Evolutionary conservation across 2,888 invertebrate genomes (phyloP), one percentile per base, ranked within the genome.

Genomic region (Microdon myrmicae): DNA sequence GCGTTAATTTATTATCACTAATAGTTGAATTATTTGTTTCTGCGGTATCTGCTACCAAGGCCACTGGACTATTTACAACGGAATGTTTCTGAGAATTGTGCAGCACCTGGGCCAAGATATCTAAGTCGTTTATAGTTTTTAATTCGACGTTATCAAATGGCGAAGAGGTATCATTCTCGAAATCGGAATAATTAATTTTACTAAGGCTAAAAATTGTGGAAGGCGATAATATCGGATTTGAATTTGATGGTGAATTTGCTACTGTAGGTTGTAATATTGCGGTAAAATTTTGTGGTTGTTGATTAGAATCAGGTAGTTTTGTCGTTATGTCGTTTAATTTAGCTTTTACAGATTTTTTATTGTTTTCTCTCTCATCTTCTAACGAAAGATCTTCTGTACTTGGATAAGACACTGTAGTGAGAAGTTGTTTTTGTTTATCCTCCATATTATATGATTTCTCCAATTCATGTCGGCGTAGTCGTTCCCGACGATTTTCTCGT

Each of bases 91-190:
- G 68, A 53, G 77, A 75, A 64, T 76, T 73, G 74, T 74, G 86
- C 78, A 87, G 75, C 32, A 94, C 92, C 79, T 92, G 89, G 8
- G 94, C 94, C 67, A 96, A 81, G 75, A 92, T 87, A 79, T 93
- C 94, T 85, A 94, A 87, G 74, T 95, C 94, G 81, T 96, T 94
- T 55, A 96, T 90, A 28, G 93, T 92, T 80, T 94, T 93, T 43
- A 96, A 79, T 81, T 93, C 94, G 80, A 94, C 88, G 81, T 91
- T 93, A 81, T 96, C 95, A 81, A 96, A 96, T 0, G 95, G 95
- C 77, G 92, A 94, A 44, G 92, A 92, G 38, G 90, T 92, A 75
- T 94, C 94, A 75, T 90, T 87, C 79, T 95, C 95, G 82, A 96
- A 96, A 78, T 95, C 94, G 67, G 88, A 89, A 74, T 82, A 79